Evolutionary conservation across 2,113 vertebrate genomes (phyloP), one percentile per base, ranked within the genome.

Genomic region (Narcine bancroftii): DNA sequence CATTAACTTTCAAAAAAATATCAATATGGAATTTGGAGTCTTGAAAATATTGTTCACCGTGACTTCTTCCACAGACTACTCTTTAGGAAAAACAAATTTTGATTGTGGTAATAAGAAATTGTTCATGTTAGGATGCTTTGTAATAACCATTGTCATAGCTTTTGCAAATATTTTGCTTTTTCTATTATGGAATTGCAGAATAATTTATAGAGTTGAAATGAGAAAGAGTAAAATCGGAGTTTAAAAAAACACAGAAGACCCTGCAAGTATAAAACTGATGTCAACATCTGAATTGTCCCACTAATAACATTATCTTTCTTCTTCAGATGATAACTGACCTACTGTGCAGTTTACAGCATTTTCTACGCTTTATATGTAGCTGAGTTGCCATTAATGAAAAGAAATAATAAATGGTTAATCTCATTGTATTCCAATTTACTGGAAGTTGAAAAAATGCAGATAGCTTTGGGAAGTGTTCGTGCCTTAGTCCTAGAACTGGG

Each of bases 401-500:
- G 4, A 91, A 91, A 45, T 53, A 91, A 69, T 91, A 63, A 91
- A 91, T 91, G 63, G 60, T 89, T 47, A 66, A 45, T 47, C 63
- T 91, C 24, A 71, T 47, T 42, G 21, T 69, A 69, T 91, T 91
- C 42, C 89, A 29, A 91, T 91, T 91, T 91, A 69, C 39, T 69
- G 21, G 81, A 91, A 69, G 66, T 69, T 91, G 65, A 47, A 47
- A 26, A 91, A 45, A 24, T 50, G 60, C 87, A 69, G 39, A 39
- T 91, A 69, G 42, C 63, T 66, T 91, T 91, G 63, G 71, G 39
- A 91, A 91, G 42, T 91, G 89, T 91, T 47, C 42, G 89, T 71
- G 89, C 89, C 89, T 91, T 91, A 91, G 89, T 91, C 89, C 87
- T 69, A 66, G 66, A 91, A 63, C 87, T 29, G 63, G 87, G 87